These are phyloP conservation scores for Palloptera scutellata DNA, from an alignment of 2,888 invertebrate genomes.

Conservation along the genomic window DNA sequence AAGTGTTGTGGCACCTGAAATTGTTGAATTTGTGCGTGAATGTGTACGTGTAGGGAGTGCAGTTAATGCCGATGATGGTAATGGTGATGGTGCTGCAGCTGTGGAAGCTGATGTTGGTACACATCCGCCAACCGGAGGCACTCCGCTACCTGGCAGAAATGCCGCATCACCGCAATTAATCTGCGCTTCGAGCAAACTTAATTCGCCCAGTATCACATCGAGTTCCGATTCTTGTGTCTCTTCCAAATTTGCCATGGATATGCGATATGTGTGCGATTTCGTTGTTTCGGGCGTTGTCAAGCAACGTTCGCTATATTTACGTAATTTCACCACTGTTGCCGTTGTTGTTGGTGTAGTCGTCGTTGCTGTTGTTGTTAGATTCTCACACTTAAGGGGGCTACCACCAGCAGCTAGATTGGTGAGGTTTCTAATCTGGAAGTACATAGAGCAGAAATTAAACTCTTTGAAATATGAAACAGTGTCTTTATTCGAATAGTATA, in stretches of 20 bases:
- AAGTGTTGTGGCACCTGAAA: constrained; percentile 60
- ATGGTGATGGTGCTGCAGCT: background rate
- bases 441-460: constrained; percentile 18
- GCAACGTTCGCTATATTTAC: constrained; percentile 52
- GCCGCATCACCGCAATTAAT: constrained; percentile 52
- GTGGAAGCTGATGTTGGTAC: constrained; percentile 4
- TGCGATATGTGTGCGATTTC: constrained; percentile 70
- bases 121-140: background rate
- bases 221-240: constrained; percentile 96
- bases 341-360: constrained; percentile 49
- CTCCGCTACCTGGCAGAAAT: constrained; percentile 43
- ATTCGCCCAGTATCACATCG: constrained; percentile 94
- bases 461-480: constrained; percentile 12
- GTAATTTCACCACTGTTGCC: constrained; percentile 51
- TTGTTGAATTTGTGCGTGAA: constrained; percentile 63
- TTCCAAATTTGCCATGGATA: constrained; percentile 95
- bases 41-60: constrained; percentile 52
- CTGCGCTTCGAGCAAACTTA: constrained; percentile 85
- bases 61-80: constrained; percentile 49
- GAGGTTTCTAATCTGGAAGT: constrained; percentile 46
- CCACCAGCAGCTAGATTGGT: constrained; percentile 42
- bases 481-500: background rate
- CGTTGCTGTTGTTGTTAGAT: constrained; percentile 33
- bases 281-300: constrained; percentile 44
- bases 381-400: constrained; percentile 36